Percentiles rank a stretch among this genome's conserved stretches.
phyloP scores from a whole-genome alignment of 2,113 vertebrate species.

The Andinoacara biseriatus region DNA sequence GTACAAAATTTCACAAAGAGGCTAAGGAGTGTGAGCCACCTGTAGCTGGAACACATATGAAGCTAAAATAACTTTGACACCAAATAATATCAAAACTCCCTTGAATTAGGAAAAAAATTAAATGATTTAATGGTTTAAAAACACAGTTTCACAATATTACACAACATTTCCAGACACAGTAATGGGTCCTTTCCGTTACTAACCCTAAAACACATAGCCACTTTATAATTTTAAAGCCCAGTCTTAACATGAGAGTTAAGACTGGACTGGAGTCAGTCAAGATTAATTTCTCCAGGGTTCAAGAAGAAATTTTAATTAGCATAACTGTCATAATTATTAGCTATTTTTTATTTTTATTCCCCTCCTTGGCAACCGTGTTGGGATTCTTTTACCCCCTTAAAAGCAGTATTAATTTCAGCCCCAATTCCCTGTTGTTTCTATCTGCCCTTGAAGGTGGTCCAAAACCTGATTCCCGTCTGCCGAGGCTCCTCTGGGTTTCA shows the following conservation, averaged over 20 bases:
- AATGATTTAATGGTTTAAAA: not conserved
- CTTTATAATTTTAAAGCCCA: not conserved
- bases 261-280: not conserved
- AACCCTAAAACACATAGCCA: not conserved
- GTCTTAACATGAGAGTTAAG: not conserved
- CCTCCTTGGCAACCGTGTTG: not conserved
- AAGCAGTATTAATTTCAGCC: conserved; percentile 8
- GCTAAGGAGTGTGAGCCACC: no score
- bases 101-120: not conserved
- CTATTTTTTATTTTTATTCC: conserved; percentile 31
- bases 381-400: not conserved
- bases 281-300: conserved; percentile 19
- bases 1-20: no score
- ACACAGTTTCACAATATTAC: not conserved
- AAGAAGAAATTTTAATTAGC: conserved; percentile 10
- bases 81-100: not conserved
- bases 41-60: not conserved
- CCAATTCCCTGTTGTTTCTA: conserved; percentile 14
- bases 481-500: conserved; percentile 21
- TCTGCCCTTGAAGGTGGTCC: conserved; percentile 28
- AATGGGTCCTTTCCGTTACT: not conserved
- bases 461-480: conserved; percentile 16
- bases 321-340: conserved; percentile 22
- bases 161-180: not conserved
- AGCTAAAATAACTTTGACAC: not conserved